Evolutionary conservation across 2,797 vertebrate species (phyloP), one percentile per base, ranked within the genome.

Genomic region (Limosa lapponica): DNA sequence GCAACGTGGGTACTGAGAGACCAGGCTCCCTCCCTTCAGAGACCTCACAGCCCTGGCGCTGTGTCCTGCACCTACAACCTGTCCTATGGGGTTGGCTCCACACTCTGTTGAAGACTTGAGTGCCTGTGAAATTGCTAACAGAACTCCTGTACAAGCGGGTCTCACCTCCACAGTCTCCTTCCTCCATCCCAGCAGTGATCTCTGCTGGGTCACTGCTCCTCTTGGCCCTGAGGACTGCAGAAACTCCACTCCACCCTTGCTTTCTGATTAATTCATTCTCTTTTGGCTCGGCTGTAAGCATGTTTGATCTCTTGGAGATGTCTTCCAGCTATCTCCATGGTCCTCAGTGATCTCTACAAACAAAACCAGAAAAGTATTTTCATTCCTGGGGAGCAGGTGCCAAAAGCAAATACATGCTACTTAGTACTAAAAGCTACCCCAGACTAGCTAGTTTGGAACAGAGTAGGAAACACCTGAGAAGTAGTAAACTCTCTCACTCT

Each of bases 311-410:
- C 65, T 34, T 67, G 49, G 41, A 79, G 24, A 46, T 25, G 10
- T 2, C 55, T 16, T 70, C 43, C 54, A 70, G 41, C 73, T 82
- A 70, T 23, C 48, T 51, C 52, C 14, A 2, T 10, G 22, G 20
- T 65, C n/a, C 37, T 74, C 72, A 61, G 61, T 16, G 27, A 49
- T 64, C 28, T 73, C 64, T 69, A 62, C 58, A 74, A 71, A 79
- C 55, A 16, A 16, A 94, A 82, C 30, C 46, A 79, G 43, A 41
- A 52, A 54, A 32, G 18, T 24, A 34, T 87, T 91, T 96, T 55
- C 59, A 46, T 11, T 30, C 44, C 20, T 9, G 28, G 51, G 70
- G 36, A 81, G 15, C 46, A 82, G 39, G 24, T 41, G 25, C 25
- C 48, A 48, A 90, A 55, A 87, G 32, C 16, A 71, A 89, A 79